phyloP scores from a whole-genome alignment of 2,113 vertebrate species.

The Nycticorax nycticorax region DNA sequence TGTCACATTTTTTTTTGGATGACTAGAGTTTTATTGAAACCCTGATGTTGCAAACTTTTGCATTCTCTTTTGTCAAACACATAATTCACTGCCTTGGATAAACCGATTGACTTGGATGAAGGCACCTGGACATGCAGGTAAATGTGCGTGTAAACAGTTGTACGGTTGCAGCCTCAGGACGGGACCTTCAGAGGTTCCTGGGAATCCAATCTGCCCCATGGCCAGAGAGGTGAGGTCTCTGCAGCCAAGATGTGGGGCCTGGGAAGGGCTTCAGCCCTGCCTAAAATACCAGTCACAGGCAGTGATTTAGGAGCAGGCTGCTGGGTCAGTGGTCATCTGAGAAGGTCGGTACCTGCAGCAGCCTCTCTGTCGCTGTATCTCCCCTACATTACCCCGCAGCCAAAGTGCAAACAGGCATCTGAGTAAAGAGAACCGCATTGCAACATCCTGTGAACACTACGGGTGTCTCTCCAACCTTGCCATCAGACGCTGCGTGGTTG shows the following conservation, averaged over 20 bases:
- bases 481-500: fast-evolving
- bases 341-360: background rate
- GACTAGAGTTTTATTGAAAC: background rate
- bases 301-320: background rate
- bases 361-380: background rate
- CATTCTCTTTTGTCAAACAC: background rate
- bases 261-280: background rate
- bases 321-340: background rate
- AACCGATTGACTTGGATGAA: background rate
- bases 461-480: background rate
- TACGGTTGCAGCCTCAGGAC: background rate
- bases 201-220: background rate
- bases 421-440: background rate
- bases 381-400: background rate
- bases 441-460: background rate
- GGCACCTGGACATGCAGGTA: background rate
- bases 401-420: background rate
- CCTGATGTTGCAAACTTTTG: background rate
- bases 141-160: too few relatives aligned
- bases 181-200: fast-evolving
- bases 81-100: background rate
- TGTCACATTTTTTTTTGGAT: background rate
- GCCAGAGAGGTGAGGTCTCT: background rate
- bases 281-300: background rate
- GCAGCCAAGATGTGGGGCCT: fast-evolving